phyloP scores from a whole-genome alignment of 1,140 invertebrate species.

The Hestina assimilis region DNA sequence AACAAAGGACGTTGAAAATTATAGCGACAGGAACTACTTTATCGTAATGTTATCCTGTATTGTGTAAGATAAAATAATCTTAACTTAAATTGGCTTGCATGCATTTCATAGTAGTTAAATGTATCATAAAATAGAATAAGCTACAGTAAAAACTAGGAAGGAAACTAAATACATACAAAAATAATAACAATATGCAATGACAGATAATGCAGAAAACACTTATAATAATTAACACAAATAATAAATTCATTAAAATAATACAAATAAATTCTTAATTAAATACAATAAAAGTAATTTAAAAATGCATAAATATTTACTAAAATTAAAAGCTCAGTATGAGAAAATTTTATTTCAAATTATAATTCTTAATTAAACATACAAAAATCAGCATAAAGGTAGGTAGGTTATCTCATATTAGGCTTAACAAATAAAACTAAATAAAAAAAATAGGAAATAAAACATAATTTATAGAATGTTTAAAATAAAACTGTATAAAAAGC shows the following conservation, averaged over 20 bases:
- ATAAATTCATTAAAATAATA: slow-evolving; percentile 15
- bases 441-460: slow-evolving; percentile 22
- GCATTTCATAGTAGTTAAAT: too few relatives aligned
- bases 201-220: not conserved
- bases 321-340: slow-evolving; percentile 20
- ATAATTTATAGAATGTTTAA: slow-evolving; percentile 19
- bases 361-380: not conserved
- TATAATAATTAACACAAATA: slow-evolving; percentile 5
- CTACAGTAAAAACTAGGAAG: not conserved
- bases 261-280: slow-evolving; percentile 21
- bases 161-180: not conserved
- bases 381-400: not conserved
- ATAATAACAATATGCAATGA: not conserved
- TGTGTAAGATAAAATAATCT: too few relatives aligned
- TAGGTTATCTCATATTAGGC: slow-evolving; percentile 15
- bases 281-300: slow-evolving; percentile 16
- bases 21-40: too few relatives aligned
- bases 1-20: too few relatives aligned
- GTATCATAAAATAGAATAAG: too few relatives aligned
- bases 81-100: too few relatives aligned
- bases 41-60: too few relatives aligned
- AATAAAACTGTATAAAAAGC: slow-evolving; percentile 33
- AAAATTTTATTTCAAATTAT: not conserved
- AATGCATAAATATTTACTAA: slow-evolving; percentile 16
- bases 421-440: slow-evolving; percentile 17